Base-by-base conservation (phyloP, 2,888 invertebrate genomes). In the Uropetala carovei region DNA sequence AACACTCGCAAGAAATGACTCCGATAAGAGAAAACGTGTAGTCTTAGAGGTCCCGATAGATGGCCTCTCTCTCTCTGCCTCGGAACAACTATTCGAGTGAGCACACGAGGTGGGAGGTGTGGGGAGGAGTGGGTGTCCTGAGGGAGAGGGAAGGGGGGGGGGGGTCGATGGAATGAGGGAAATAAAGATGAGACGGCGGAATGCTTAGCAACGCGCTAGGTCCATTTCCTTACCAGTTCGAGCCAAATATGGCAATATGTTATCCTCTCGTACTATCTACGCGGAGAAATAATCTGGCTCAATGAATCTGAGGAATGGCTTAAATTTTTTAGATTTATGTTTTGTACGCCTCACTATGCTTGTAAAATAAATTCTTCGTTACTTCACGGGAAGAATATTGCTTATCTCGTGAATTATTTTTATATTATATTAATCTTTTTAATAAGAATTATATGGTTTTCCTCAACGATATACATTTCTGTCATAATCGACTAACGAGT, bases 1-100 rank as follows among this genome's bases (percentile, higher is more conserved):
- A 75, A 75, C 75, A 27, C 75, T 27, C 75, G 22, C 22, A 27
- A 27, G 75, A 27, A 75, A 75, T 75, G 75, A 27, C 75, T 75
- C 75, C 75, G 75, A 75, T 75, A 75, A 75, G 75, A 75, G 75
- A 27, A 75, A 75, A 75, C 75, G 75, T 75, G 75, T 75, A 75
- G 75, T 75, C 27, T 75, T 7, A 75, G 75, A 75, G 75, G 75
- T 75, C 75, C 75, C 75, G 75, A 75, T 75, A 75, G 75, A 75
- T 75, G 75, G 75, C 75, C 75, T 22, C 27, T 27, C 75, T 22
- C 27, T 27, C 75, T 75, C 75, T 43, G 43, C 43, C 43, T 75
- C 75, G 9, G 75, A 75, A 75, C 75, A 75, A 27, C 75, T 75
- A 75, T 75, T 75, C 75, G 75, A 75, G 75, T 75, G 75, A 75